Evolutionary conservation across 2,113 vertebrate genomes (phyloP).

Genomic region (Pelecanoides urinatrix): DNA sequence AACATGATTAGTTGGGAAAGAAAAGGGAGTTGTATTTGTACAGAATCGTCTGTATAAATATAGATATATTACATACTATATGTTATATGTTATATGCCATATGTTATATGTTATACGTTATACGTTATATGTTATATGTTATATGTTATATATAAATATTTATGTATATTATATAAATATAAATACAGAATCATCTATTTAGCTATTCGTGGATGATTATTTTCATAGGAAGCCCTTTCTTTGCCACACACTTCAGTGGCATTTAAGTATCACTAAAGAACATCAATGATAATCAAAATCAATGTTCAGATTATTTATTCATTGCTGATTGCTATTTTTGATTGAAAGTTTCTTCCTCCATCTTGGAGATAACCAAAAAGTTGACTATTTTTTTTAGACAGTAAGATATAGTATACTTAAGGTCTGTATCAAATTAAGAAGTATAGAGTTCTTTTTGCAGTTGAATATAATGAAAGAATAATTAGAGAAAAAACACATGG

Average conservation of each 20-base stretch:
- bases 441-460: background rate
- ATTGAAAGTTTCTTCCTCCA: background rate
- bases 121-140: no score
- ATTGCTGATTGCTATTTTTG: background rate
- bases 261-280: background rate
- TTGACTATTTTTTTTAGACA: background rate
- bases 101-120: no score
- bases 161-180: no score
- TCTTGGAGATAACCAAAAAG: background rate
- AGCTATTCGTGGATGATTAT: background rate
- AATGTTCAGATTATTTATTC: background rate
- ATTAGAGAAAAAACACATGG: background rate
- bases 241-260: background rate
- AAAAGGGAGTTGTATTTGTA: background rate
- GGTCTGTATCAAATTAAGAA: background rate
- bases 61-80: no score
- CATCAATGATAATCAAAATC: background rate
- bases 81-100: no score
- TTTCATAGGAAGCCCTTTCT: background rate
- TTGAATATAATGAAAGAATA: background rate
- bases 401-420: background rate
- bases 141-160: no score
- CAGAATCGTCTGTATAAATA: background rate
- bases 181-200: background rate
- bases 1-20: background rate